Evolutionary conservation across 2,888 invertebrate genomes (phyloP), one percentile per base, ranked within the genome.

Genomic region (Ophion obscuratus): DNA sequence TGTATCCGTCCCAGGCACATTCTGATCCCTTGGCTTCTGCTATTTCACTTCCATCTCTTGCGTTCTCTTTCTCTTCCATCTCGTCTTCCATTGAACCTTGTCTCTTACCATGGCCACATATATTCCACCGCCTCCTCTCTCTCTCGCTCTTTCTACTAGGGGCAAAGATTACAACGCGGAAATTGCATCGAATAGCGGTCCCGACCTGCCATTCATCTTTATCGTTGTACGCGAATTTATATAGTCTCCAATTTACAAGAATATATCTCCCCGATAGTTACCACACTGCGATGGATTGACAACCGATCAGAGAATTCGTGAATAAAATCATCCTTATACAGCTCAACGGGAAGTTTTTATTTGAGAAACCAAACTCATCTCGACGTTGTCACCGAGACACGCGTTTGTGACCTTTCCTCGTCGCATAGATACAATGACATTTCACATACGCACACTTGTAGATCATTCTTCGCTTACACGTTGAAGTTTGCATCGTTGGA

Each of bases 1-100:
- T 92, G 91, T 91, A 89, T 88, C 73, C 79, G 71, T 79, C 83
- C 71, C 79, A 47, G 62, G 61, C 47, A 53, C 53, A 74, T 36
- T 67, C 86, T 67, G 79, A 86, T 86, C 81, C 76, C 36, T 75
- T 59, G 73, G 68, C 78, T 83, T 73, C 78, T 59, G 75, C 44
- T 73, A 62, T 64, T 78, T 64, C 44, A 61, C 73, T 77, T 62
- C 75, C 47, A 31, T 44, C 73, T 83, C 66, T 70, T 27, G 20
- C 81, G 47, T 74, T 17, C 70, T 62, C 27, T 64, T 79, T 82
- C 53, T 71, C 59, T 17, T 62, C 62, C n/a, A 62, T 47, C 62
- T 31, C 31, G 61, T 62, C 68, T 62, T 14, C 31, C n/a, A 27
- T 47, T 47, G 73, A 47, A 47, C 17, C 27, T 67, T 47, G 44